Evolutionary conservation across 2,113 vertebrate species (phyloP).

Genomic region (Mus pahari): DNA sequence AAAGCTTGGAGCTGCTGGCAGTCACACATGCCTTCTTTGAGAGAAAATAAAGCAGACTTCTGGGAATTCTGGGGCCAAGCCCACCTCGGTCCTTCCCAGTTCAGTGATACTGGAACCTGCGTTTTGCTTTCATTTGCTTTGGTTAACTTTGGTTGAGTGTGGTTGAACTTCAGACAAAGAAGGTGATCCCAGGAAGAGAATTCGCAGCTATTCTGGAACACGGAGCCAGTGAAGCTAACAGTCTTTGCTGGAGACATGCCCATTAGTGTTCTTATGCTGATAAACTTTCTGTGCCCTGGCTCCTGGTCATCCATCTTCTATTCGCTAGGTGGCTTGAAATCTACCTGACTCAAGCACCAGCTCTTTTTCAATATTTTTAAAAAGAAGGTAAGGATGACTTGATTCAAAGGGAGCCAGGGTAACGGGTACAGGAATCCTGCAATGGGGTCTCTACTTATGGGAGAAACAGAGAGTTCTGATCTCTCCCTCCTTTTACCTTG

Average conservation of each 20-base stretch:
- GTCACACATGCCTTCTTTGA: too few relatives aligned
- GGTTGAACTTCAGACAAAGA: background rate
- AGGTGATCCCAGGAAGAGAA: background rate
- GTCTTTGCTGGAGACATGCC: background rate
- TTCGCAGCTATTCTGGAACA: background rate
- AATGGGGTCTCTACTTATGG: background rate
- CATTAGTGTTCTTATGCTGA: background rate
- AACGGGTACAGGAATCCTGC: background rate
- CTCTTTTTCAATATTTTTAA: background rate
- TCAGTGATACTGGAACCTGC: background rate
- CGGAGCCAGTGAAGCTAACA: background rate
- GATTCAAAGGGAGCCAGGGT: background rate
- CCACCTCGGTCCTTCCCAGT: background rate
- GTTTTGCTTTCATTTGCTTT: background rate
- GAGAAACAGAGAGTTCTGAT: background rate
- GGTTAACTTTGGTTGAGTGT: background rate
- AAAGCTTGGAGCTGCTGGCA: background rate
- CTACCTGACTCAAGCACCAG: background rate
- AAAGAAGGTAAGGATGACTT: background rate
- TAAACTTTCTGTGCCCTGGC: background rate
- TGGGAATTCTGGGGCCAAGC: background rate
- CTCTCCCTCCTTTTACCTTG: background rate
- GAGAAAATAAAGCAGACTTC: background rate
- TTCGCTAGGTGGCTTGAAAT: background rate
- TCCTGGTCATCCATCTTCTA: background rate